These are phyloP conservation scores for Sardinella longiceps DNA, from an alignment of 2,797 vertebrate genomes.

Conservation along the genomic window DNA sequence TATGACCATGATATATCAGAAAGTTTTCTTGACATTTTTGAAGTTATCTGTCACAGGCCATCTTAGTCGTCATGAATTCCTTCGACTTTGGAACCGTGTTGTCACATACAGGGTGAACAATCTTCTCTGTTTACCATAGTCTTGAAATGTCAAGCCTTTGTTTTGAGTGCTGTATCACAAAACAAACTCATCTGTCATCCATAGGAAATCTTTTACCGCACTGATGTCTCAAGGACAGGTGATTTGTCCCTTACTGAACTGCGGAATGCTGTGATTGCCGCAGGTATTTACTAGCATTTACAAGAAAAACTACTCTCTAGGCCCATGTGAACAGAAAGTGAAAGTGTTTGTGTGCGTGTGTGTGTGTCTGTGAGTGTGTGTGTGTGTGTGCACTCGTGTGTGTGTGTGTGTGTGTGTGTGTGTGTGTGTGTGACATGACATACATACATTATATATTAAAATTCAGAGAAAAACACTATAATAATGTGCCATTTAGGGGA, in stretches of 20 bases:
- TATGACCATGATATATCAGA: background rate
- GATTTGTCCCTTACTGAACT: constrained; percentile 62
- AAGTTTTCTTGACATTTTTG: constrained; percentile 48
- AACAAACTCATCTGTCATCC: background rate
- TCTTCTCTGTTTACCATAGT: background rate
- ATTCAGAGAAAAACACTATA: too few relatives aligned
- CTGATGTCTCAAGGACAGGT: constrained; percentile 62
- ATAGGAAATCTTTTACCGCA: constrained; percentile 66
- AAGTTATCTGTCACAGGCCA: constrained; percentile 66
- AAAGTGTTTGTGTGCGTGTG: too few relatives aligned
- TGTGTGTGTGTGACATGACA: too few relatives aligned
- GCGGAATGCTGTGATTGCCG: constrained; percentile 54
- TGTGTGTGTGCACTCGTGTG: too few relatives aligned
- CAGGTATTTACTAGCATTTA: too few relatives aligned
- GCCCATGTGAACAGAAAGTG: too few relatives aligned
- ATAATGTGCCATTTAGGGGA: too few relatives aligned
- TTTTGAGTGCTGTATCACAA: background rate
- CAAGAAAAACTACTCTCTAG: background rate
- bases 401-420: too few relatives aligned
- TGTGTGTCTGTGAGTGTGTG: too few relatives aligned
- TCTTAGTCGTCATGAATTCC: constrained; percentile 63
- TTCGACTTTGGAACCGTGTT: constrained; percentile 63
- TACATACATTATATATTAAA: too few relatives aligned
- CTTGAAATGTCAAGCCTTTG: background rate
- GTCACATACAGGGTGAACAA: constrained; percentile 58